These are phyloP conservation scores for Electrona antarctica DNA, from an alignment of 2,113 vertebrate genomes.

Conservation along the genomic window DNA sequence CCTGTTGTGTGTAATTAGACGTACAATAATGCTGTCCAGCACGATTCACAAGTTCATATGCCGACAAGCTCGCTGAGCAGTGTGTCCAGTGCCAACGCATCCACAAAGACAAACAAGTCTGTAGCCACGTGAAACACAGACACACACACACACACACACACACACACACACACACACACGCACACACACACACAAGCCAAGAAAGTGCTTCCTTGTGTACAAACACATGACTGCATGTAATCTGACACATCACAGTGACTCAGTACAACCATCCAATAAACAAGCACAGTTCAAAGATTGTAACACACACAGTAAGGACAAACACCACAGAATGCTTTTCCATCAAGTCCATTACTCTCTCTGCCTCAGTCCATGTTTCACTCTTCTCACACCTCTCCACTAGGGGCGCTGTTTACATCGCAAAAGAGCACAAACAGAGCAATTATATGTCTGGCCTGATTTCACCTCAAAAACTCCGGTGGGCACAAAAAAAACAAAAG, in stretches of 20 bases:
- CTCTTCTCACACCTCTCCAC: not conserved
- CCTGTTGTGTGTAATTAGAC: no score
- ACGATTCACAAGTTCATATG: no score
- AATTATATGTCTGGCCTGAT: no score
- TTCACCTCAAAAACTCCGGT: no score
- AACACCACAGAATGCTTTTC: not conserved
- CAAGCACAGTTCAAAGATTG: not conserved
- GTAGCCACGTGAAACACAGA: no score
- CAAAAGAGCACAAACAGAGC: no score
- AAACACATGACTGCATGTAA: conserved; percentile 14
- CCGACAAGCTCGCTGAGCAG: no score
- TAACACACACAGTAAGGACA: not conserved
- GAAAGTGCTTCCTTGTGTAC: conserved; percentile 3
- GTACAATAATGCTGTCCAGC: no score
- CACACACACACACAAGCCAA: conserved; percentile 4
- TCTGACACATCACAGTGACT: conserved; percentile 8
- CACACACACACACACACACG: not conserved
- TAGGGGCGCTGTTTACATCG: not conserved
- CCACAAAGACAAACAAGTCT: no score
- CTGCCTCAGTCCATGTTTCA: not conserved
- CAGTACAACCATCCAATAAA: not conserved
- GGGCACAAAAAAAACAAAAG: no score
- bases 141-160: not conserved
- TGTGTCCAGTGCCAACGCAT: no score
- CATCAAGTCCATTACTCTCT: no score